Percentiles rank a stretch among this genome's conserved stretches.
Conservation (phyloP, 2,797 vertebrate species). For the Malurus splendens region DNA sequence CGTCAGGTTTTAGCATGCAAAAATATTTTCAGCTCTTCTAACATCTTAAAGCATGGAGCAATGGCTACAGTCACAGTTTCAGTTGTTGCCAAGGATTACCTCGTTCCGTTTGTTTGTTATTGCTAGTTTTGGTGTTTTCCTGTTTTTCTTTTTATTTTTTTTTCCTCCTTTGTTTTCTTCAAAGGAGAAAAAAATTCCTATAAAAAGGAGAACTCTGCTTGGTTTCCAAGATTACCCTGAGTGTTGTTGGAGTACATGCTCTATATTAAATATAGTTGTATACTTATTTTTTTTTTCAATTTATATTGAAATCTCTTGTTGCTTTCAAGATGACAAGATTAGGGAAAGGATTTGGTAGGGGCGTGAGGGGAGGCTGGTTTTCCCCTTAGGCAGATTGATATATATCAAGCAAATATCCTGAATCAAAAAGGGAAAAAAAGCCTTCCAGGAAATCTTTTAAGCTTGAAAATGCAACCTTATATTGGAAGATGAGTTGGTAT, state of each 20-base stretch:
- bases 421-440: neutral
- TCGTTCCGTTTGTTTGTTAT: neutral
- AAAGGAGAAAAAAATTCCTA: neutral
- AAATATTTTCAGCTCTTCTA: neutral
- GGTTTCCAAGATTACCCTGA: neutral
- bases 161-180: neutral
- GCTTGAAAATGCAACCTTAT: neutral
- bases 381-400: neutral
- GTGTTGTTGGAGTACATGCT: neutral
- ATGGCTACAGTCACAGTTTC: neutral
- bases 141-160: neutral
- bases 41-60: neutral
- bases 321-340: neutral
- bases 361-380: rapidly evolving
- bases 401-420: neutral
- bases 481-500: neutral
- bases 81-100: neutral
- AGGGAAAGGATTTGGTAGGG: neutral
- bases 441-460: neutral
- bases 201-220: neutral
- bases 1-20: neutral
- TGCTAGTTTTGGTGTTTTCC: neutral
- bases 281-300: neutral
- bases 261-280: neutral
- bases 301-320: neutral